Evolutionary conservation across 2,888 invertebrate genomes (phyloP).

Genomic region (Archips crataeganus): DNA sequence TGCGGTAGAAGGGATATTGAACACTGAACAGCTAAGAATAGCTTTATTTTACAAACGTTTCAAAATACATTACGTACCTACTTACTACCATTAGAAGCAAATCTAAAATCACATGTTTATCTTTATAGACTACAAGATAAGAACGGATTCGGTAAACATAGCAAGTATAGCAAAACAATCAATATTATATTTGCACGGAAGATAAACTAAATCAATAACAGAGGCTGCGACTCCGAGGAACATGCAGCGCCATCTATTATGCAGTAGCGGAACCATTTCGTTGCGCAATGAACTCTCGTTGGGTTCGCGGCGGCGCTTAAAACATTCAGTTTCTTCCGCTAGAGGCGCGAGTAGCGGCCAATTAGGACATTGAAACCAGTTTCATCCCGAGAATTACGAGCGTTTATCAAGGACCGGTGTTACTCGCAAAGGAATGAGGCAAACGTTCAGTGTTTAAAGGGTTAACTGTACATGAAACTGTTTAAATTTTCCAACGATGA

Average conservation of each 20-base stretch:
- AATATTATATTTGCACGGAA: constrained; percentile 66
- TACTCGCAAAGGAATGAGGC: constrained; percentile 31
- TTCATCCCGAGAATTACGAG: constrained; percentile 49
- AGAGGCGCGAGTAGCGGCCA: constrained; percentile 42
- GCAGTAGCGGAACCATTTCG: constrained; percentile 61
- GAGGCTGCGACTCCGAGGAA: constrained; percentile 33
- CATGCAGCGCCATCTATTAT: constrained; percentile 68
- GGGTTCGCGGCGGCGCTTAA: constrained; percentile 19
- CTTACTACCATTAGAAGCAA: neutral
- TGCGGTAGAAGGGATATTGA: neutral
- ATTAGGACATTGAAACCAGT: constrained; percentile 52
- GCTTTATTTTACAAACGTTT: neutral
- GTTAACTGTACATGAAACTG: constrained; percentile 35
- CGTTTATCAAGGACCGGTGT: constrained; percentile 52
- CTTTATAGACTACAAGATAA: constrained; percentile 55
- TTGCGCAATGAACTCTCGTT: constrained; percentile 34
- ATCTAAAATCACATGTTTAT: constrained; percentile 32
- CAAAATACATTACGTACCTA: neutral
- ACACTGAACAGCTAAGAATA: neutral
- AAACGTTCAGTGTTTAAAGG: constrained; percentile 31
- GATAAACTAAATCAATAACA: constrained; percentile 64
- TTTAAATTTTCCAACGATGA: constrained; percentile 36
- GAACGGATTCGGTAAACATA: constrained; percentile 55
- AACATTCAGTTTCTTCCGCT: constrained; percentile 45
- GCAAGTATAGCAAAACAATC: constrained; percentile 64